Percentiles rank a stretch among this genome's conserved stretches.
These are phyloP conservation scores for Helarctos malayanus DNA, from an alignment of 2,797 vertebrate species.

Conservation along the genomic window DNA sequence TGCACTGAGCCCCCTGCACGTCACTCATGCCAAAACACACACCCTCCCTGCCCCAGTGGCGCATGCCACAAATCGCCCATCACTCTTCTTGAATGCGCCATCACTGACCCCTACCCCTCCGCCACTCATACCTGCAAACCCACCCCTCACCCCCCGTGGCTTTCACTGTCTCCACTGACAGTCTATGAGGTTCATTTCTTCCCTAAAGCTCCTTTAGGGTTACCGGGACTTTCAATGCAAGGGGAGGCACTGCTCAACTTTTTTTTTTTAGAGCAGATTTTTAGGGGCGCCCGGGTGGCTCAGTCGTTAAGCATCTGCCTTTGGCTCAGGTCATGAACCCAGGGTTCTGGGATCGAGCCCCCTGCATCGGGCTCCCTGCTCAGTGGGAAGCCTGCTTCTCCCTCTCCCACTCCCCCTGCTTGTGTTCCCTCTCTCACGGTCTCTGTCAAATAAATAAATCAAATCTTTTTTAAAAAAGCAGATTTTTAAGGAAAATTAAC, in stretches of 20 bases:
- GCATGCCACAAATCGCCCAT: not conserved
- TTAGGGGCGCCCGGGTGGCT: not conserved
- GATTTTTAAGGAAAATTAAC: constrained; percentile 58
- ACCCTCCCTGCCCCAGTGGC: not conserved
- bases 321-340: no score
- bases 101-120: not conserved
- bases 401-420: no score
- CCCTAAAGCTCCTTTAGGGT: not conserved
- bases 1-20: not conserved
- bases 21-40: not conserved
- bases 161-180: not conserved
- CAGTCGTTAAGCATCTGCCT: no score
- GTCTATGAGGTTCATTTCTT: constrained; percentile 13
- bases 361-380: no score
- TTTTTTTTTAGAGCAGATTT: constrained; percentile 9
- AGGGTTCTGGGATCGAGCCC: no score
- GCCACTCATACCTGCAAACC: not conserved
- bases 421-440: no score
- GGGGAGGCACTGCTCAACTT: not conserved
- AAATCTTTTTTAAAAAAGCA: not conserved
- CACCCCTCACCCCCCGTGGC: not conserved
- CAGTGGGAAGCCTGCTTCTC: no score
- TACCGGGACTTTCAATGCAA: constrained; percentile 2
- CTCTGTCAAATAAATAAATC: no score
- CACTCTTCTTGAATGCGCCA: not conserved